Percentiles rank a stretch among this genome's conserved stretches.
These are phyloP conservation scores for Tetrapedia diversipes DNA, from an alignment of 2,888 invertebrate genomes.

Conservation along the genomic window DNA sequence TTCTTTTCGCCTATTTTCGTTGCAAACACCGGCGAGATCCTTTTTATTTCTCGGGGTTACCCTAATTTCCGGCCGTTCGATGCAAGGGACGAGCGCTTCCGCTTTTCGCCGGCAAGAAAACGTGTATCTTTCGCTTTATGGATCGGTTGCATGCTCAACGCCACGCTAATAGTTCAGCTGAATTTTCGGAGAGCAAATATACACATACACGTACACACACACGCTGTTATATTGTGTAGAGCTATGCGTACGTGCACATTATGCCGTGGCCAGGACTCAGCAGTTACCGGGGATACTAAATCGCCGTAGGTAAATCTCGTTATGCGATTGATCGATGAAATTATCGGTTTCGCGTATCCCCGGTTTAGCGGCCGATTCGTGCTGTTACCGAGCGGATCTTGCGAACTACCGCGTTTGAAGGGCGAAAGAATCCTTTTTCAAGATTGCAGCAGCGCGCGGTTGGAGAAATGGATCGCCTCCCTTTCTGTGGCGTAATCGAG, in stretches of 20 bases:
- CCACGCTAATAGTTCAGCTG: conserved; percentile 28
- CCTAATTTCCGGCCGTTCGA: conserved; percentile 36
- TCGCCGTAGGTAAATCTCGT: conserved; percentile 44
- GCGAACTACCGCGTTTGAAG: conserved; percentile 1
- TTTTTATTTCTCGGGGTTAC: conserved; percentile 31
- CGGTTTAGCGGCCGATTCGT: conserved; percentile 26
- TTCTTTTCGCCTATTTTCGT: background rate
- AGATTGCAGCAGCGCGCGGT: too few species aligned
- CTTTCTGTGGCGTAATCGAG: too few species aligned
- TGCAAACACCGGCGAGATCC: background rate
- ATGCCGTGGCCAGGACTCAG: background rate
- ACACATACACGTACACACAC: background rate
- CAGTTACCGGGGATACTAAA: conserved; percentile 35
- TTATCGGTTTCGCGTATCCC: conserved; percentile 37
- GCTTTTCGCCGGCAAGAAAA: conserved; percentile 22
- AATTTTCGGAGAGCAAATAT: conserved; percentile 17
- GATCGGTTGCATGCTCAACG: conserved; percentile 23
- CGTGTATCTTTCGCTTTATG: conserved; percentile 36
- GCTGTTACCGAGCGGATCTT: conserved; percentile 7
- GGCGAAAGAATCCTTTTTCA: background rate
- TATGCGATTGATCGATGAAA: conserved; percentile 54
- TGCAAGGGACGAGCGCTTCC: conserved; percentile 14
- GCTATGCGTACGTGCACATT: background rate
- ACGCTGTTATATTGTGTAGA: background rate
- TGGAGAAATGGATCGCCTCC: background rate